Percentiles rank a stretch among this genome's conserved stretches.
Conservation (phyloP, 2,797 vertebrate species). For the Spizella passerina region DNA sequence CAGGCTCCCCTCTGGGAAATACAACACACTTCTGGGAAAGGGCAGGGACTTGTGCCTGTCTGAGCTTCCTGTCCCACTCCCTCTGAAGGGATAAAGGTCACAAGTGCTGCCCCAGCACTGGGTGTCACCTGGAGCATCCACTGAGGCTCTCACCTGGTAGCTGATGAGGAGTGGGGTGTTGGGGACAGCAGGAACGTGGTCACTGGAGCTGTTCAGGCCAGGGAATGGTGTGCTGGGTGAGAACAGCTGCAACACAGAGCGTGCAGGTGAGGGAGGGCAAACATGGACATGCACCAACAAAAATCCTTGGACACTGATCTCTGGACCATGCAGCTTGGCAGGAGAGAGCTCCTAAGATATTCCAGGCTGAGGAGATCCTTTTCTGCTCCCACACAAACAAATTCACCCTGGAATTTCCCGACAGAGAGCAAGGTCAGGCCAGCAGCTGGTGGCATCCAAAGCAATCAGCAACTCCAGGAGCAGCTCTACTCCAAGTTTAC, state of each 20-base stretch:
- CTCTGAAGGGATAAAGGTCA: neutral
- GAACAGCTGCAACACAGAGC: constrained; percentile 70
- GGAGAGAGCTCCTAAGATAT: neutral
- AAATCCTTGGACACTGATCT: neutral
- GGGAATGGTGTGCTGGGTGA: constrained; percentile 77
- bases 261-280: neutral
- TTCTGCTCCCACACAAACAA: neutral
- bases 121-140: neutral
- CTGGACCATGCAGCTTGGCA: neutral
- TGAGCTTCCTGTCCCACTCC: neutral
- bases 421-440: neutral
- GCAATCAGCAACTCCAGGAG: neutral
- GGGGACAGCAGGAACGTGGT: constrained; percentile 80
- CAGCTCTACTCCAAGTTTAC: neutral
- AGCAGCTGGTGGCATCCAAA: neutral
- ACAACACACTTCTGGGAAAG: neutral
- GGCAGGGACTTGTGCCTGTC: neutral
- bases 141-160: constrained; percentile 84
- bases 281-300: neutral
- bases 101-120: neutral
- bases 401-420: constrained; percentile 12
- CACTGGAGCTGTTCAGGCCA: constrained; percentile 84
- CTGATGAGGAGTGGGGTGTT: constrained; percentile 85
- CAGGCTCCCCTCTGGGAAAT: neutral
- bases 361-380: neutral